Conservation (phyloP, 2,888 invertebrate species). For the Eledona agricola region DNA sequence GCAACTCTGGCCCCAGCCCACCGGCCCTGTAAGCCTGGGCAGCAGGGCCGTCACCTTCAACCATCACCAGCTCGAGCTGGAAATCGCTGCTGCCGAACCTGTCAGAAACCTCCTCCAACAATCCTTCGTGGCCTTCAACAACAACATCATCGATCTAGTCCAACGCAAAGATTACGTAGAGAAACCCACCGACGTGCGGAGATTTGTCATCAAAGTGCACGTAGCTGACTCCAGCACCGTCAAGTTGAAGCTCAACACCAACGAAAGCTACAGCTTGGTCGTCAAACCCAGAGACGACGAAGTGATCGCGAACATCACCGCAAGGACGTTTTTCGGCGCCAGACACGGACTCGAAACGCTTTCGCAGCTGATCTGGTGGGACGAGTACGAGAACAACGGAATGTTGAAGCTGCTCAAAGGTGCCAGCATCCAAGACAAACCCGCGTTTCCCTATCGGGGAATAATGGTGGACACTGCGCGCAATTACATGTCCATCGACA, state of each 20-base stretch:
- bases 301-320: constrained; percentile 68
- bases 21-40: constrained; percentile 74
- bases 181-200: constrained; percentile 52
- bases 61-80: constrained; percentile 65
- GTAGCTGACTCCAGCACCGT: constrained; percentile 64
- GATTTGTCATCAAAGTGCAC: constrained; percentile 65
- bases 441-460: constrained; percentile 83
- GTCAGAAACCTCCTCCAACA: constrained; percentile 62
- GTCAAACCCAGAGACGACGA: constrained; percentile 63
- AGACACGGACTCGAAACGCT: constrained; percentile 81
- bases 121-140: constrained; percentile 65
- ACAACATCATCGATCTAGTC: constrained; percentile 52
- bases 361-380: constrained; percentile 83
- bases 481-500: constrained; percentile 82
- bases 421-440: constrained; percentile 78
- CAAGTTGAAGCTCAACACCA: constrained; percentile 71
- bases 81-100: constrained; percentile 61
- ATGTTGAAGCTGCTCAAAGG: constrained; percentile 72
- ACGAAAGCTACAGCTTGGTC: constrained; percentile 78
- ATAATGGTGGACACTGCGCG: constrained; percentile 90
- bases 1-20: constrained; percentile 84
- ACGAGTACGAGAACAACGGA: constrained; percentile 68
- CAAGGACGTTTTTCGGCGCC: constrained; percentile 78
- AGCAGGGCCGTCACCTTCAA: constrained; percentile 70
- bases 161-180: constrained; percentile 45